These are phyloP conservation scores for Sebastes iracundus DNA, from an alignment of 2,797 vertebrate species.

Conservation along the genomic window DNA sequence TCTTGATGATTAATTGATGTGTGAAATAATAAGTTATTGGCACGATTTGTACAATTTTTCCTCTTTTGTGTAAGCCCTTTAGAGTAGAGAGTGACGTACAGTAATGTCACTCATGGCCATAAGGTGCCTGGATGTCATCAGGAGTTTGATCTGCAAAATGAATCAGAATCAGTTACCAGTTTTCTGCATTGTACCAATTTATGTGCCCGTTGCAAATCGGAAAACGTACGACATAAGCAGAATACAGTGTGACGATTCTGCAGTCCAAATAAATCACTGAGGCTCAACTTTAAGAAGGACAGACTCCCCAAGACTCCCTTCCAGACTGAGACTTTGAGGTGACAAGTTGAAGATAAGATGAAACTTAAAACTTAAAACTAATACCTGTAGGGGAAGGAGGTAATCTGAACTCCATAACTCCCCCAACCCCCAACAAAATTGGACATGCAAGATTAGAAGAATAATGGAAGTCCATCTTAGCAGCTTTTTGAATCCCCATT, in stretches of 20 bases:
- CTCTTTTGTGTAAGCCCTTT: neutral
- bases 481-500: neutral
- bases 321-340: neutral
- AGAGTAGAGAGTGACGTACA: neutral
- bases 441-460: neutral
- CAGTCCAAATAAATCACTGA: constrained; percentile 8
- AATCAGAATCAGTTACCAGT: neutral
- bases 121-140: neutral
- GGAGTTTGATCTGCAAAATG: neutral
- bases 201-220: neutral
- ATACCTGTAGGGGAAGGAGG: neutral
- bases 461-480: neutral
- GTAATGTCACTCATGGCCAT: neutral
- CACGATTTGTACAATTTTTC: neutral
- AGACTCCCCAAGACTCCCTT: neutral
- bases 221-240: neutral
- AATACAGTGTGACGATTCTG: neutral
- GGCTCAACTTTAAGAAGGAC: neutral
- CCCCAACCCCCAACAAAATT: neutral
- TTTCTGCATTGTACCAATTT: neutral
- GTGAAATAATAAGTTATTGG: neutral
- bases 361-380: neutral
- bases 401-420: neutral
- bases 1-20: neutral
- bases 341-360: constrained; percentile 4